These are phyloP conservation scores for Puntigrus tetrazona DNA, from an alignment of 2,113 vertebrate species.

Conservation along the genomic window DNA sequence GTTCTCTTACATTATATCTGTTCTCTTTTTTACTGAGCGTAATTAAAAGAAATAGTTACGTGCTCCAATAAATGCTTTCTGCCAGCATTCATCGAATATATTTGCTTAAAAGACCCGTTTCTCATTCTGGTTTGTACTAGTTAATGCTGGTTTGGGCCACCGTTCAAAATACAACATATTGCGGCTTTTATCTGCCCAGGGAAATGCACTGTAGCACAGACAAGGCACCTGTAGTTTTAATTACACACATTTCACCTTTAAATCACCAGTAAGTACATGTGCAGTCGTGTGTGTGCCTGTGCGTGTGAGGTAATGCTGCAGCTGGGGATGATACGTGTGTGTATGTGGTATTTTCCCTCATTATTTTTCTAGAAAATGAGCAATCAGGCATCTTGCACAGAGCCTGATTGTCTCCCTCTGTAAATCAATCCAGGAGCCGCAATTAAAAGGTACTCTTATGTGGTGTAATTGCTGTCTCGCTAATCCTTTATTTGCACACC, in stretches of 20 bases:
- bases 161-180: not conserved
- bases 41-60: not conserved
- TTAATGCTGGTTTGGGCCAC: constrained; percentile 3
- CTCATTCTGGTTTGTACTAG: not conserved
- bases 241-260: constrained; percentile 23
- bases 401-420: constrained; percentile 76
- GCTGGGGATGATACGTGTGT: constrained; percentile 42
- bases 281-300: constrained; percentile 13
- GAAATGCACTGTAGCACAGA: constrained; percentile 19
- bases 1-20: not conserved
- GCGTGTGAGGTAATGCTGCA: constrained; percentile 41
- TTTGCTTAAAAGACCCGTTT: not conserved
- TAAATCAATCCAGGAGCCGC: constrained; percentile 81
- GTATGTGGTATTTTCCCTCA: constrained; percentile 72
- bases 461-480: constrained; percentile 80
- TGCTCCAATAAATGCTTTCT: not conserved
- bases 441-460: constrained; percentile 83
- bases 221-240: constrained; percentile 37
- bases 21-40: not conserved
- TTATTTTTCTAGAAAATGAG: constrained; percentile 78
- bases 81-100: not conserved
- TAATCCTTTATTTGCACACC: constrained; percentile 86
- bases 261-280: constrained; percentile 32
- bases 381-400: constrained; percentile 74
- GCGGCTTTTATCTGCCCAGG: not conserved